phyloP scores from a whole-genome alignment of 1,140 invertebrate genomes.

The Zaprionus camerounensis region DNA sequence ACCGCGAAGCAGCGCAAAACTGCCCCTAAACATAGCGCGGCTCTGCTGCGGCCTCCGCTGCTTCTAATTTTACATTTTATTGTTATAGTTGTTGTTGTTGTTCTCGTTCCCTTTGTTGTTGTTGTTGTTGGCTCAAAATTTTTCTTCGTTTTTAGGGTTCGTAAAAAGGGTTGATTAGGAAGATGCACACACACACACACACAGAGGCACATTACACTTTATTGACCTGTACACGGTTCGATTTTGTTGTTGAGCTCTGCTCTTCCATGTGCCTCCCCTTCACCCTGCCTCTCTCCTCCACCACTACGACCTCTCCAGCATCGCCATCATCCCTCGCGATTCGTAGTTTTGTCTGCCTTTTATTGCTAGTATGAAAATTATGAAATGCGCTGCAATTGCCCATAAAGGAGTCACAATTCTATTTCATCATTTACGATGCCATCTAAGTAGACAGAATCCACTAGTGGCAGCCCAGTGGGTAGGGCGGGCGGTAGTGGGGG shows the following conservation, averaged over 20 bases:
- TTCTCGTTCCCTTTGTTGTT: constrained; percentile 25
- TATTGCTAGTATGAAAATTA: constrained; percentile 77
- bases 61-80: constrained; percentile 81
- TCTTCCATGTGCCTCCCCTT: constrained; percentile 52
- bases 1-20: constrained; percentile 36
- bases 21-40: constrained; percentile 43
- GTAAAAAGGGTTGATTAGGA: constrained; percentile 78
- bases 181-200: constrained; percentile 36
- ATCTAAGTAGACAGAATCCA: neutral
- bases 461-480: no score
- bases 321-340: neutral
- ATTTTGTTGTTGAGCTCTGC: constrained; percentile 67
- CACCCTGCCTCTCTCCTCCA: neutral
- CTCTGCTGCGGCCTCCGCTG: constrained; percentile 5
- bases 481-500: no score
- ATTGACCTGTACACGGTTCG: constrained; percentile 77
- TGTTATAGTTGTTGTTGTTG: constrained; percentile 53
- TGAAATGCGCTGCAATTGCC: constrained; percentile 53
- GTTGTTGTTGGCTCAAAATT: constrained; percentile 38
- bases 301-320: neutral
- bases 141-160: constrained; percentile 69
- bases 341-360: constrained; percentile 45
- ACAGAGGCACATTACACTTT: constrained; percentile 44
- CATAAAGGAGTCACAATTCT: constrained; percentile 52
- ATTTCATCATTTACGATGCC: constrained; percentile 52